phyloP scores from a whole-genome alignment of 2,113 vertebrate species.

The Nothocercus julius region DNA sequence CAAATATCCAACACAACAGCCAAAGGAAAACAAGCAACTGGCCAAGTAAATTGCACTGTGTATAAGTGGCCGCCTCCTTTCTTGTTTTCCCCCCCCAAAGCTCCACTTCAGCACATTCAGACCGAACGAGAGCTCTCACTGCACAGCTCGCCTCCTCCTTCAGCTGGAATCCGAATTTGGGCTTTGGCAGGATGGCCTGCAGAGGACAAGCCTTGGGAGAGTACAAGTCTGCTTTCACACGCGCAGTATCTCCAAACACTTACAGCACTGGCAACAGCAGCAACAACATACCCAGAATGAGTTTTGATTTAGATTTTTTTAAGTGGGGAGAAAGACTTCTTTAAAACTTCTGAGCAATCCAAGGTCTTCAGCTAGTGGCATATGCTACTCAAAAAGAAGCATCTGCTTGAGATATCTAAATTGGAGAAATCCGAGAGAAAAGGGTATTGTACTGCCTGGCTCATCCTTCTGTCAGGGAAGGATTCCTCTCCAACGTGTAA shows the following conservation, averaged over 20 bases:
- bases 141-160: background rate
- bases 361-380: background rate
- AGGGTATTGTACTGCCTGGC: background rate
- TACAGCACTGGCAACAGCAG: background rate
- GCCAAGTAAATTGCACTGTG: conserved; percentile 2
- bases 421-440: conserved; percentile 12
- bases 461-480: background rate
- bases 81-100: background rate
- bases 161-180: background rate
- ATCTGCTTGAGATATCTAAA: background rate
- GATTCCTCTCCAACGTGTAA: background rate
- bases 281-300: accelerated
- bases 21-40: conserved; percentile 53
- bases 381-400: background rate
- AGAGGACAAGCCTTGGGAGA: background rate
- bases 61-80: background rate
- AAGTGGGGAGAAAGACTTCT: background rate
- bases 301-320: background rate
- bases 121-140: background rate
- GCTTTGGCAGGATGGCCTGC: background rate
- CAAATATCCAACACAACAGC: conserved; percentile 54
- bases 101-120: background rate
- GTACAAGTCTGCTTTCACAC: background rate
- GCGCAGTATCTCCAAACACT: background rate
- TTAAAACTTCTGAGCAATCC: background rate